Conservation (phyloP, 2,888 invertebrate genomes). For the Eulithis prunata region DNA sequence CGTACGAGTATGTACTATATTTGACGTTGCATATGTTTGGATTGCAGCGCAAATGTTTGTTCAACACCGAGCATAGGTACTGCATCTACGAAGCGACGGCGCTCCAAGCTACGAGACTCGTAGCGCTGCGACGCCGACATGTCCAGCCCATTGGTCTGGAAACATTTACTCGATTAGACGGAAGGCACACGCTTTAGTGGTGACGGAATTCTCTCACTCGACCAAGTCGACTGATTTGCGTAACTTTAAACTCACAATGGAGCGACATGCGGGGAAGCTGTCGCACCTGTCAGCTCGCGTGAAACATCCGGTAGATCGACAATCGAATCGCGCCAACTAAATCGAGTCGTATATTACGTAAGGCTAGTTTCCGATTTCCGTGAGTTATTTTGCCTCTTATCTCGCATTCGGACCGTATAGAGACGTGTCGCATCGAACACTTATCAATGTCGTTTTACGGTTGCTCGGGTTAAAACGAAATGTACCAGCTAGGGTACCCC, state of each 20-base stretch:
- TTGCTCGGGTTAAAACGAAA: slow-evolving; percentile 67
- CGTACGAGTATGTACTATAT: slow-evolving; percentile 17
- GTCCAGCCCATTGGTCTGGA: slow-evolving; percentile 70
- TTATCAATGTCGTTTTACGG: slow-evolving; percentile 71
- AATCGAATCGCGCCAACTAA: slow-evolving; percentile 36
- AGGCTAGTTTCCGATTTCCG: slow-evolving; percentile 51
- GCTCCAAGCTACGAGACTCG: slow-evolving; percentile 50
- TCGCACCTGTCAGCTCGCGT: slow-evolving; percentile 27
- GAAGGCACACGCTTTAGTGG: slow-evolving; percentile 76
- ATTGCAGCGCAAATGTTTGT: slow-evolving; percentile 66
- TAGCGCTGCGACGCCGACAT: slow-evolving; percentile 58
- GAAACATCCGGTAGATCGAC: slow-evolving; percentile 37
- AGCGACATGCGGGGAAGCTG: slow-evolving; percentile 22
- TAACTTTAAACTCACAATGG: slow-evolving; percentile 40
- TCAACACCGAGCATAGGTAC: slow-evolving; percentile 53
- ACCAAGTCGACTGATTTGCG: slow-evolving; percentile 56
- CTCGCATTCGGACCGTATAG: slow-evolving; percentile 61
- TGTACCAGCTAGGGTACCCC: slow-evolving; percentile 60
- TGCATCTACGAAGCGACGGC: slow-evolving; percentile 53
- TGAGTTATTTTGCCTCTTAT: slow-evolving; percentile 62
- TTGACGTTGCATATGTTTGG: slow-evolving; percentile 30
- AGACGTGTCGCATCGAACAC: slow-evolving; percentile 68
- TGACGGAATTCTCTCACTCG: slow-evolving; percentile 62
- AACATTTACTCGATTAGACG: slow-evolving; percentile 78
- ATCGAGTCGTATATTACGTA: slow-evolving; percentile 37